Conservation (phyloP, 1,140 invertebrate genomes). For the Anastrepha ludens region DNA sequence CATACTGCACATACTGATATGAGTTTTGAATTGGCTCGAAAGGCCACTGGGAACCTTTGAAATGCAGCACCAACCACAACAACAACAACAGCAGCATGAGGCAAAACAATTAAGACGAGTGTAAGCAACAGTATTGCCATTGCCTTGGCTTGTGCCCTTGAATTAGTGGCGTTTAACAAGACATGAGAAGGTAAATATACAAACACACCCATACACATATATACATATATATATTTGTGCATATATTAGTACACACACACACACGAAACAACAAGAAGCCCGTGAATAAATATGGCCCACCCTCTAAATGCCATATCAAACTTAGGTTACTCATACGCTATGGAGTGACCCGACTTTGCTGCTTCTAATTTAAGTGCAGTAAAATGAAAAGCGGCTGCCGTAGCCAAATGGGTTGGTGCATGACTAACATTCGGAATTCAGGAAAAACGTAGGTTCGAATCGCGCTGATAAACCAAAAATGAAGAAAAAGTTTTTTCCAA, state of each 20-base stretch:
- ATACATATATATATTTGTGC: background rate
- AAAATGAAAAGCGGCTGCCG: background rate
- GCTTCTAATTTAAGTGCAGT: background rate
- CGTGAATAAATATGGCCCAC: background rate
- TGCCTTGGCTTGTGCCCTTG: background rate
- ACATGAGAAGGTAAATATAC: background rate
- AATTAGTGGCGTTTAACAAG: background rate
- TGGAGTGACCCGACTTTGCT: background rate
- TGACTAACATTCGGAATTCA: too few relatives aligned
- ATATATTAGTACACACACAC: background rate
- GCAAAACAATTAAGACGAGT: background rate
- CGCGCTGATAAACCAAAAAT: background rate
- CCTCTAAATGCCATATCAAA: background rate
- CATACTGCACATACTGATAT: background rate
- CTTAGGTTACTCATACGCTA: conserved; percentile 13
- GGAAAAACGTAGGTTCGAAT: background rate
- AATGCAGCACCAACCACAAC: background rate
- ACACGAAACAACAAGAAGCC: background rate
- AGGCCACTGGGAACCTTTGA: background rate
- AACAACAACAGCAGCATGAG: background rate
- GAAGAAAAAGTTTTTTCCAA: background rate
- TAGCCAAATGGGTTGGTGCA: too few relatives aligned
- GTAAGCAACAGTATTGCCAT: background rate
- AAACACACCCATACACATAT: background rate
- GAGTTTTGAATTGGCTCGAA: background rate